Evolutionary conservation across 1,140 invertebrate genomes (phyloP).

Genomic region (Micrasema longulum): DNA sequence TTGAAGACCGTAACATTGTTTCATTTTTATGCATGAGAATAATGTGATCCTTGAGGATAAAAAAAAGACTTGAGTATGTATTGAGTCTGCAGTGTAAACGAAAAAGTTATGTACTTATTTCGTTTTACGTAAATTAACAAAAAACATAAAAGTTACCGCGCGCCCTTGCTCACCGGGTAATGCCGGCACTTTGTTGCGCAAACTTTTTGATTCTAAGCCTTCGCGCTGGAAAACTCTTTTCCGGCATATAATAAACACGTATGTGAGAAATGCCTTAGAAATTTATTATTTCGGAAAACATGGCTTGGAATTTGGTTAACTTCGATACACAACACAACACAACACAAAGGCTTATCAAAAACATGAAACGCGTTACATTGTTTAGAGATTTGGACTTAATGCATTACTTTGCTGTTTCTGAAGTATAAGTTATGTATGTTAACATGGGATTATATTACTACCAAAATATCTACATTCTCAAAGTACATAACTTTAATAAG

Average conservation of each 20-base stretch:
- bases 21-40: too few species aligned
- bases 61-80: too few species aligned
- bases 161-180: conserved; percentile 48
- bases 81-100: too few species aligned
- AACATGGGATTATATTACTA: too few species aligned
- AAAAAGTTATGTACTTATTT: too few species aligned
- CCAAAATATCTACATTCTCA: too few species aligned
- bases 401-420: not conserved
- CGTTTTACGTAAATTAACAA: too few species aligned
- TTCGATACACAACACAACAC: not conserved
- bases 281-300: conserved; percentile 8
- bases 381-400: conserved; percentile 7
- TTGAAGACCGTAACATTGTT: too few species aligned
- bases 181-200: conserved; percentile 48
- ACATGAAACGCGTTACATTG: not conserved
- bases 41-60: too few species aligned
- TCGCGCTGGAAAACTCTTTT: conserved; percentile 6
- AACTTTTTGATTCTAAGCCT: conserved; percentile 49
- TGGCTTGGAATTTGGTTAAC: not conserved
- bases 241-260: conserved; percentile 26
- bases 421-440: too few species aligned
- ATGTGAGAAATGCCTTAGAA: not conserved
- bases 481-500: too few species aligned
- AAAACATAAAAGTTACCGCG: too few species aligned
- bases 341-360: conserved; percentile 11